These are phyloP conservation scores for Galeruca laticollis DNA, from an alignment of 2,888 invertebrate genomes.

Conservation along the genomic window DNA sequence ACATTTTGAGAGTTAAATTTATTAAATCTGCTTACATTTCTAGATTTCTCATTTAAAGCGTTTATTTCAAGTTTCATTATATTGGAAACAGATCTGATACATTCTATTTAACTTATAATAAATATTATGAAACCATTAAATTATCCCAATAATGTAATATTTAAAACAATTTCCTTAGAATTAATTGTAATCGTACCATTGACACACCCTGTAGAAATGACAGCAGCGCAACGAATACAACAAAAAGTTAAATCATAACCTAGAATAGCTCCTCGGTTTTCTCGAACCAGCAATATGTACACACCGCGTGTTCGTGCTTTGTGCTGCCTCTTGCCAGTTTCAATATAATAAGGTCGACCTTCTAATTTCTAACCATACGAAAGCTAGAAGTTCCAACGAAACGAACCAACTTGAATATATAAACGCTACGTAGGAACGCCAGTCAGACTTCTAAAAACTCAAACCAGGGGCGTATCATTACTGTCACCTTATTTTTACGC, in stretches of 20 bases:
- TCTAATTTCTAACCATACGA: slow-evolving; percentile 44
- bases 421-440: slow-evolving; percentile 19
- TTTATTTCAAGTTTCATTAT: too few relatives aligned
- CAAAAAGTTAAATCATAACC: slow-evolving; percentile 40
- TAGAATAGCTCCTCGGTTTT: slow-evolving; percentile 32
- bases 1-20: too few relatives aligned
- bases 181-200: neutral
- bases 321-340: slow-evolving; percentile 32
- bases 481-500: neutral
- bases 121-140: neutral
- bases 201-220: slow-evolving; percentile 22
- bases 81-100: too few relatives aligned
- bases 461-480: slow-evolving; percentile 16
- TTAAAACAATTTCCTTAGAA: too few relatives aligned
- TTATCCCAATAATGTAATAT: neutral
- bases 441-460: slow-evolving; percentile 34
- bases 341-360: slow-evolving; percentile 45
- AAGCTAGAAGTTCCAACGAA: slow-evolving; percentile 41
- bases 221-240: slow-evolving; percentile 24
- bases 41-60: too few relatives aligned
- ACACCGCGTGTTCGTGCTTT: slow-evolving; percentile 20
- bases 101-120: neutral
- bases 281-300: slow-evolving; percentile 23
- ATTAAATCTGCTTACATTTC: too few relatives aligned
- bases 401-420: slow-evolving; percentile 18